These are phyloP conservation scores for Drosophila obscura DNA, from an alignment of 1,140 invertebrate genomes.

Conservation along the genomic window DNA sequence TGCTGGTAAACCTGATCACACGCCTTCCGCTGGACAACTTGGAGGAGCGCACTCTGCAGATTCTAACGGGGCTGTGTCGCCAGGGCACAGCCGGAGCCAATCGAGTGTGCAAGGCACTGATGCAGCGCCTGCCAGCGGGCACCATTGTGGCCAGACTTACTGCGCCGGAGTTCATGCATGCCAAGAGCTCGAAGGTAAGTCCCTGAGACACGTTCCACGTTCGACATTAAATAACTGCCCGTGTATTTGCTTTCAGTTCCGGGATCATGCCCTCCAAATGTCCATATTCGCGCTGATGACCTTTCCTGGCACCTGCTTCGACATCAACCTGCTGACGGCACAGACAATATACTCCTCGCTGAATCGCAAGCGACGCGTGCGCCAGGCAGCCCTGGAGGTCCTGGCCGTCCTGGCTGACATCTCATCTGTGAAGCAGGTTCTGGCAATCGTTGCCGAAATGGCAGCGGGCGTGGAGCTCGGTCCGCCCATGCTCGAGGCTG, in stretches of 20 bases:
- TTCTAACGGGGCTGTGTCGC: conserved; percentile 86
- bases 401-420: conserved; percentile 91
- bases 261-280: conserved; percentile 91
- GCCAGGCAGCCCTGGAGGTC: conserved; percentile 92
- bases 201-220: background rate
- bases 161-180: conserved; percentile 87
- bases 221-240: background rate
- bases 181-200: conserved; percentile 87
- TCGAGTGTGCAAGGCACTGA: conserved; percentile 86
- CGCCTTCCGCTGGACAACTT: conserved; percentile 81
- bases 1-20: conserved; percentile 80
- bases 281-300: conserved; percentile 90
- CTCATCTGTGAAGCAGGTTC: conserved; percentile 85
- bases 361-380: conserved; percentile 89
- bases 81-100: conserved; percentile 86
- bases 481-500: conserved; percentile 84
- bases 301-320: conserved; percentile 92
- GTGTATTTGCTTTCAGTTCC: conserved; percentile 84
- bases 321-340: conserved; percentile 87
- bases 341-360: conserved; percentile 86
- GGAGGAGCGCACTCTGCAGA: conserved; percentile 84
- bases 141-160: conserved; percentile 87
- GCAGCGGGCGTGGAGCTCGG: conserved; percentile 81
- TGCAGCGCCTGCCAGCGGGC: conserved; percentile 87
- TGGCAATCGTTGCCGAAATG: conserved; percentile 84